These are phyloP conservation scores for Pangasius mekongensis DNA, from an alignment of 2,797 vertebrate species.

Conservation along the genomic window DNA sequence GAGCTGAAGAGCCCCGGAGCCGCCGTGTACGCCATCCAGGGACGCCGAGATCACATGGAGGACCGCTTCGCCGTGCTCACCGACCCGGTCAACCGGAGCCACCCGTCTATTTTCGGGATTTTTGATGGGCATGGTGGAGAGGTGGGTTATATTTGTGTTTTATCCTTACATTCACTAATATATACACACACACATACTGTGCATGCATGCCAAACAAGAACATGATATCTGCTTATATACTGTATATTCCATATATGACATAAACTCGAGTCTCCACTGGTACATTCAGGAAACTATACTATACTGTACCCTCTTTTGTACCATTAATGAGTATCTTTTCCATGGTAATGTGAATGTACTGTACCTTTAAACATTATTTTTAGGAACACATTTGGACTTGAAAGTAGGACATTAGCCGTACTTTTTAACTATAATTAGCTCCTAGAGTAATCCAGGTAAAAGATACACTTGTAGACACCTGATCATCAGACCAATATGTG, in stretches of 20 bases:
- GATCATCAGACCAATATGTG: neutral
- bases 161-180: no score
- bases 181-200: no score
- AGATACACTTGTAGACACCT: neutral
- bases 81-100: conserved; percentile 84
- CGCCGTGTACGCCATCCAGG: conserved; percentile 88
- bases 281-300: neutral
- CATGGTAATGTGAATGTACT: neutral
- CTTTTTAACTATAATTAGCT: neutral
- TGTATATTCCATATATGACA: neutral
- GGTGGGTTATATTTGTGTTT: conserved; percentile 68
- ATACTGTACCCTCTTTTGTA: neutral
- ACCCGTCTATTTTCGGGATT: conserved; percentile 86
- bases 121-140: conserved; percentile 88
- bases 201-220: neutral
- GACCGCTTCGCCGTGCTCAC: conserved; percentile 85
- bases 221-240: no score
- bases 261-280: neutral
- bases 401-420: no score
- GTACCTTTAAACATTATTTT: neutral
- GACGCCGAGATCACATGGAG: conserved; percentile 88
- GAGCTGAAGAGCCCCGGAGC: conserved; percentile 86
- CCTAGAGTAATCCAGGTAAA: neutral
- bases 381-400: neutral
- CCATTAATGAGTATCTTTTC: neutral